phyloP scores from a whole-genome alignment of 2,888 invertebrate species.

The Cancer borealis region DNA sequence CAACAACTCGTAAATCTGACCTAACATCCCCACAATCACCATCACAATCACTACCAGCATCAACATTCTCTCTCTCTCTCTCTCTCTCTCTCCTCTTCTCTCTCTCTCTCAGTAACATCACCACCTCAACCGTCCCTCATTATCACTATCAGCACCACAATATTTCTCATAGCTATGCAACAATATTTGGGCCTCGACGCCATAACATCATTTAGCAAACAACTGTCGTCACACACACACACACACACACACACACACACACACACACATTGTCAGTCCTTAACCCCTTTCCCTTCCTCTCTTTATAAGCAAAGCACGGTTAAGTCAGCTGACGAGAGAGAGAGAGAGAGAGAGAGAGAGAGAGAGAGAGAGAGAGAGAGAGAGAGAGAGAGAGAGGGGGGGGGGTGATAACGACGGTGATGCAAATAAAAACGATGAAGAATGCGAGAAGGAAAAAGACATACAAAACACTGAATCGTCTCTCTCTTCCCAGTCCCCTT shows the following conservation, averaged over 20 bases:
- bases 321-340: neutral
- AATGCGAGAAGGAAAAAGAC: neutral
- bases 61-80: slow-evolving; percentile 31
- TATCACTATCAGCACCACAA: neutral
- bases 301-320: neutral
- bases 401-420: neutral
- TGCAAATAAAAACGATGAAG: neutral
- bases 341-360: slow-evolving; percentile 20
- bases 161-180: neutral
- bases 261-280: neutral
- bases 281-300: neutral
- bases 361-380: slow-evolving; percentile 20
- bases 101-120: neutral
- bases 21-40: neutral
- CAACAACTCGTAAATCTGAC: neutral
- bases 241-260: neutral
- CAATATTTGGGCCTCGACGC: neutral
- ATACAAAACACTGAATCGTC: neutral
- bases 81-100: slow-evolving; percentile 31
- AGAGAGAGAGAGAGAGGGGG: neutral
- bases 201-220: neutral
- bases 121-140: neutral
- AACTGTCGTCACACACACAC: neutral
- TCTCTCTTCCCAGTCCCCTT: too few species aligned
- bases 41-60: neutral